Evolutionary conservation across 2,113 vertebrate genomes (phyloP).

Genomic region (Xiphophorus couchianus): DNA sequence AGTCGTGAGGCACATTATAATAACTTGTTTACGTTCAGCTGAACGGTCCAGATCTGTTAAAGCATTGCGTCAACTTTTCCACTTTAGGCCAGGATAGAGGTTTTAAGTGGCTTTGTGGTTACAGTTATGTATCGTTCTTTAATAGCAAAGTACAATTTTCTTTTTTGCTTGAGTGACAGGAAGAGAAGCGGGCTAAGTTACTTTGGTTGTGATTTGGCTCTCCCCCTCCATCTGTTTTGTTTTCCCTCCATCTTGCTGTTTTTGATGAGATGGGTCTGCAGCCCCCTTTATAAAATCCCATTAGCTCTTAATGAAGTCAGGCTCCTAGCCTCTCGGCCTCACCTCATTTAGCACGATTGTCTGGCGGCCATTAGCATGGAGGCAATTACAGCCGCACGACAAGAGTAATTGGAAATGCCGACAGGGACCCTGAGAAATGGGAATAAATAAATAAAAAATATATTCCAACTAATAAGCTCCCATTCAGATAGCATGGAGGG

Average conservation of each 20-base stretch:
- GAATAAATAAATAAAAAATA: slow-evolving; percentile 95
- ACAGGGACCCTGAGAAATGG: slow-evolving; percentile 97
- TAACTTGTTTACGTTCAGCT: slow-evolving; percentile 44
- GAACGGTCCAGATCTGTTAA: slow-evolving; percentile 36
- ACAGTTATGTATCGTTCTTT: slow-evolving; percentile 50
- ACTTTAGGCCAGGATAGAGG: slow-evolving; percentile 15
- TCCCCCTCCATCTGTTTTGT: slow-evolving; percentile 84
- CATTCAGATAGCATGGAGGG: slow-evolving; percentile 80
- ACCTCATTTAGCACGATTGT: slow-evolving; percentile 99
- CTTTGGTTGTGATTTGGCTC: slow-evolving; percentile 70
- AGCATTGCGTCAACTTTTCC: slow-evolving; percentile 27
- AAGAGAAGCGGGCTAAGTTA: slow-evolving; percentile 62
- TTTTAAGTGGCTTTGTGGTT: slow-evolving; percentile 2
- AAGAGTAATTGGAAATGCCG: slow-evolving; percentile 99
- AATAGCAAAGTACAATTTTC: slow-evolving; percentile 49
- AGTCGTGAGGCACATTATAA: slow-evolving; percentile 33
- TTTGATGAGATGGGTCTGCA: slow-evolving; percentile 86
- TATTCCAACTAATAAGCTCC: slow-evolving; percentile 99
- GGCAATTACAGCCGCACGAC: slow-evolving; percentile 99
- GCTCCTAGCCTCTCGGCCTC: slow-evolving; percentile 98
- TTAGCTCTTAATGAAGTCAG: slow-evolving; percentile 99
- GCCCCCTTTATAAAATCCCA: slow-evolving; percentile 95
- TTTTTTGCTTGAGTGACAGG: slow-evolving; percentile 34
- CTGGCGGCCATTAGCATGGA: slow-evolving; percentile 99
- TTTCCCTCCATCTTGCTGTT: slow-evolving; percentile 82